phyloP scores from a whole-genome alignment of 35 echinoderm and acorn worm species.

The Patiria miniata region DNA sequence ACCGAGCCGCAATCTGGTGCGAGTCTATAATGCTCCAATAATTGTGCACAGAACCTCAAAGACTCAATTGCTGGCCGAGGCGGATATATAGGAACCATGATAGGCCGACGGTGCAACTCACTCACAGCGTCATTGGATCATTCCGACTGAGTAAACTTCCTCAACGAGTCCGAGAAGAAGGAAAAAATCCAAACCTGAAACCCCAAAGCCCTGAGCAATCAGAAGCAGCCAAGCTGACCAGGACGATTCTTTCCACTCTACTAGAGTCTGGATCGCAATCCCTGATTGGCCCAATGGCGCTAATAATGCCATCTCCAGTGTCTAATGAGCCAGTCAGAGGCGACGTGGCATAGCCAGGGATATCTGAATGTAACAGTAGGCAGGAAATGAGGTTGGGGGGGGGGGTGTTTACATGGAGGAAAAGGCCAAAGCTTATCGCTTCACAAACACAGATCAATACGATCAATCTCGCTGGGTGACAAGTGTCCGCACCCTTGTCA shows the following conservation, averaged over 20 bases:
- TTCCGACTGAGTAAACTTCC: neutral
- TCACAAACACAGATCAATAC: slow-evolving; percentile 3
- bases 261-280: neutral
- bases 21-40: neutral
- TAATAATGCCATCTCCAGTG: slow-evolving; percentile 17
- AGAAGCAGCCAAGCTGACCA: neutral
- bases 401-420: too few species aligned
- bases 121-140: neutral
- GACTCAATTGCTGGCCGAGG: neutral
- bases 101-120: neutral
- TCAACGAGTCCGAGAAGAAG: neutral
- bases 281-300: slow-evolving; percentile 16
- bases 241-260: slow-evolving; percentile 14
- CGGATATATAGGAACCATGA: neutral
- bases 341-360: neutral
- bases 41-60: slow-evolving; percentile 3
- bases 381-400: neutral
- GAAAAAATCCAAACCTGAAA: too few species aligned
- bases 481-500: neutral
- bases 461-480: neutral
- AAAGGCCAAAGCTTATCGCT: neutral
- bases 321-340: neutral
- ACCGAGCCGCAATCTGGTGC: neutral
- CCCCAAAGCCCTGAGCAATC: neutral
- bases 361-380: neutral